A percentile compares a stretch with the other conserved stretches of the same genome.
Evolutionary conservation across 2,797 vertebrate species (phyloP).

Genomic region (Chrysocyon brachyurus): DNA sequence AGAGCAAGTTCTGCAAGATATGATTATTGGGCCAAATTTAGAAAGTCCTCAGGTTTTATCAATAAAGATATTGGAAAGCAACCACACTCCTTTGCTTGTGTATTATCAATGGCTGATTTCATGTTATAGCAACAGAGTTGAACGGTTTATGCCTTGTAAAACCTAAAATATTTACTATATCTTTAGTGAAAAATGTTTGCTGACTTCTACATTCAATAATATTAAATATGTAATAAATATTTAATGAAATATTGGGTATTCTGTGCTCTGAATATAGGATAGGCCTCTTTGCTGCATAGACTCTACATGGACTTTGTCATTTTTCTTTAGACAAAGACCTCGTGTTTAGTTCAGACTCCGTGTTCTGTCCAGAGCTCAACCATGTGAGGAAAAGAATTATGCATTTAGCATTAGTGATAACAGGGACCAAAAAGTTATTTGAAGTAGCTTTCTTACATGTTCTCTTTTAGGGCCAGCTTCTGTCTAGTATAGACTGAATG

Average conservation of each 20-base stretch:
- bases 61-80: background rate
- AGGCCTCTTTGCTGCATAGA: background rate
- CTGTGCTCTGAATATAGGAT: background rate
- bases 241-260: background rate
- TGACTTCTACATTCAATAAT: background rate
- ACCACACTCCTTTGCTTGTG: background rate
- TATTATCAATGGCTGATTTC: background rate
- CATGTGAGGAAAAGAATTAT: slow-evolving; percentile 15
- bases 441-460: background rate
- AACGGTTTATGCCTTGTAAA: background rate
- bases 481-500: background rate
- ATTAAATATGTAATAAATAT: background rate
- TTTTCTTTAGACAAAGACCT: slow-evolving; percentile 15
- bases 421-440: background rate
- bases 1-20: background rate
- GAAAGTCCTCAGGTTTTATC: background rate
- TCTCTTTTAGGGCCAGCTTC: background rate
- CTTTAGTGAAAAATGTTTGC: background rate
- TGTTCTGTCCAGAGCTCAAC: slow-evolving; percentile 16
- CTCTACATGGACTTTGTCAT: background rate
- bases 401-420: background rate
- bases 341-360: background rate
- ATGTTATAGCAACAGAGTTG: background rate
- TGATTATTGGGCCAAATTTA: background rate
- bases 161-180: background rate